phyloP scores from a whole-genome alignment of 2,797 vertebrate genomes.

The Hippoglossus hippoglossus region DNA sequence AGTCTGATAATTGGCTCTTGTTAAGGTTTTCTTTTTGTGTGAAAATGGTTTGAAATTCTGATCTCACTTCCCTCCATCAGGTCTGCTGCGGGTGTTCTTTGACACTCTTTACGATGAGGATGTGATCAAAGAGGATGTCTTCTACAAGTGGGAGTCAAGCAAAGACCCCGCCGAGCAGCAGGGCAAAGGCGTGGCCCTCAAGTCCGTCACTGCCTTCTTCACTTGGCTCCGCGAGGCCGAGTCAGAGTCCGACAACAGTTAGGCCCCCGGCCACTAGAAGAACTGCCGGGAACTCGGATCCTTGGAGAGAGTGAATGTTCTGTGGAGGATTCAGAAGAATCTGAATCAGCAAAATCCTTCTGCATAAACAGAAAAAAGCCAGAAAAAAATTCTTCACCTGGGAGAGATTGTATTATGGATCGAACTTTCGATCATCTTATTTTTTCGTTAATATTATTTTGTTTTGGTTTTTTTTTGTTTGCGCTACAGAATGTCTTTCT shows the following conservation, averaged over 20 bases:
- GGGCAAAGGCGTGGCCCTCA: constrained; percentile 97
- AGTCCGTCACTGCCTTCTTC: constrained; percentile 97
- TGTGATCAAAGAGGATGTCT: constrained; percentile 96
- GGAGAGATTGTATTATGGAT: constrained; percentile 80
- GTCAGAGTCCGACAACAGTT: constrained; percentile 97
- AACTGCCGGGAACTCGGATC: not conserved
- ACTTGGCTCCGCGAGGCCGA: constrained; percentile 96
- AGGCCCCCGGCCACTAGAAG: constrained; percentile 55
- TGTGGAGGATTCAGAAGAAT: constrained; percentile 62
- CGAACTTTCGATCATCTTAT: constrained; percentile 68
- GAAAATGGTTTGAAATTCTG: not conserved
- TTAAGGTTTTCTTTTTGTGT: not conserved
- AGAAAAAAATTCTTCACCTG: constrained; percentile 72
- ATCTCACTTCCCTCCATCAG: constrained; percentile 67
- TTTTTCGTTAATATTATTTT: constrained; percentile 57
- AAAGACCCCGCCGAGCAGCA: constrained; percentile 94
- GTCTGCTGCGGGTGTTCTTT: constrained; percentile 95
- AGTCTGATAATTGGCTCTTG: not conserved
- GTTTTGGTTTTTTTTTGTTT: constrained; percentile 44
- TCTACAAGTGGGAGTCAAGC: constrained; percentile 97
- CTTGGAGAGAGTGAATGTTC: constrained; percentile 20
- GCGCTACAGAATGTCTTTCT: constrained; percentile 78
- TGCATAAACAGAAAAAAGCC: constrained; percentile 72
- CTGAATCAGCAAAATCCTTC: constrained; percentile 75
- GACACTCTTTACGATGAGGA: constrained; percentile 96